Conservation (phyloP, 1,140 invertebrate species). For the Lepidurus arcticus region DNA sequence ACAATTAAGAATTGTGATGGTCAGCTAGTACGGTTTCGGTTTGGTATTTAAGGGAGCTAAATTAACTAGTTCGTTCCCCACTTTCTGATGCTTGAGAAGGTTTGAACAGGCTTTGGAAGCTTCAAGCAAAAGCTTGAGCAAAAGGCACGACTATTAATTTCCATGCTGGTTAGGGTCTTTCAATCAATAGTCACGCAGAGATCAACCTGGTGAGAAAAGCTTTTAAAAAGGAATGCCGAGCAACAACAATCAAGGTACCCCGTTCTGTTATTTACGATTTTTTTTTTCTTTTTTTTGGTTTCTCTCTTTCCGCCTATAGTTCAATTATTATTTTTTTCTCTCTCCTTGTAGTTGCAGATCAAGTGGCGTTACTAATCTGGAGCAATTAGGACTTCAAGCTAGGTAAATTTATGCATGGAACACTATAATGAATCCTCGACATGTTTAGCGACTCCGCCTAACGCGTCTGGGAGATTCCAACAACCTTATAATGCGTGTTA, state of each 20-base stretch:
- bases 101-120: not conserved
- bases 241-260: not conserved
- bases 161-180: conserved; percentile 4
- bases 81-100: not conserved
- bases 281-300: not conserved
- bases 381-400: conserved; percentile 15
- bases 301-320: conserved; percentile 17
- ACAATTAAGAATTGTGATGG: not conserved
- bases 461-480: not conserved
- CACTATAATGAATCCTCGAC: conserved; percentile 12
- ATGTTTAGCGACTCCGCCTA: conserved; percentile 21
- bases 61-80: conserved; percentile 3
- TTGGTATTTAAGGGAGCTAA: not conserved
- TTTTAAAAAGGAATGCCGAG: not conserved
- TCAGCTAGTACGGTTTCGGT: not conserved
- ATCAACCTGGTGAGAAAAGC: conserved; percentile 4
- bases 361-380: conserved; percentile 21
- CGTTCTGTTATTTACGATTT: not conserved
- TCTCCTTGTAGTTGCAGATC: not conserved
- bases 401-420: conserved; percentile 15
- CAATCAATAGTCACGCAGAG: conserved; percentile 17
- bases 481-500: not conserved
- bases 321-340: not conserved
- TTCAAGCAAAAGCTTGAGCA: not conserved
- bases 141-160: not conserved